These are phyloP conservation scores for Charina bottae DNA, from an alignment of 2,113 vertebrate genomes.

Conservation along the genomic window DNA sequence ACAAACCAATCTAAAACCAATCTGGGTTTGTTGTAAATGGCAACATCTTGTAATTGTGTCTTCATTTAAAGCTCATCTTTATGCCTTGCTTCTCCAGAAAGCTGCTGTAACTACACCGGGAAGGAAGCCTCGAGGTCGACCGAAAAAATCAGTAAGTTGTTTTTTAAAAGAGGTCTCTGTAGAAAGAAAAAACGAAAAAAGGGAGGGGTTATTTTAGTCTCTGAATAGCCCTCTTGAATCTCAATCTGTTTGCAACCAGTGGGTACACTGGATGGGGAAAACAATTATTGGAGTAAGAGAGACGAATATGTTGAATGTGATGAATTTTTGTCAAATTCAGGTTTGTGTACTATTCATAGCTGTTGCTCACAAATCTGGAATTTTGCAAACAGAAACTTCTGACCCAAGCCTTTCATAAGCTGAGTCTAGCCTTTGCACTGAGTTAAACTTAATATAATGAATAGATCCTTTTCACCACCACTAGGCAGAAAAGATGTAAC, in stretches of 20 bases:
- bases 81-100: conserved; percentile 76
- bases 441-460: not conserved
- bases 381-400: not conserved
- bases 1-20: not conserved
- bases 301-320: not conserved
- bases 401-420: not conserved
- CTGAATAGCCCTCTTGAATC: not conserved
- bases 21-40: rapidly evolving
- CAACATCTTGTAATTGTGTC: rapidly evolving
- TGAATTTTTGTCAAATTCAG: not conserved
- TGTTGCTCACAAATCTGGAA: not conserved
- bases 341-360: not conserved
- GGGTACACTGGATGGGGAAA: not conserved
- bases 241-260: not conserved
- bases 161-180: not conserved
- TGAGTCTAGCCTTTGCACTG: not conserved
- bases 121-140: conserved; percentile 90
- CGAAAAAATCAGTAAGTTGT: conserved; percentile 89
- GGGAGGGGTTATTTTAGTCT: not conserved
- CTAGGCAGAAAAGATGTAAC: not conserved
- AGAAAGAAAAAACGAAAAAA: no score
- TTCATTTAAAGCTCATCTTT: conserved; percentile 22
- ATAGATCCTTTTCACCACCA: not conserved
- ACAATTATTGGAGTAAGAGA: not conserved
- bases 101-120: conserved; percentile 81